phyloP scores from a whole-genome alignment of 1,140 invertebrate genomes.

The Colletes gigas region DNA sequence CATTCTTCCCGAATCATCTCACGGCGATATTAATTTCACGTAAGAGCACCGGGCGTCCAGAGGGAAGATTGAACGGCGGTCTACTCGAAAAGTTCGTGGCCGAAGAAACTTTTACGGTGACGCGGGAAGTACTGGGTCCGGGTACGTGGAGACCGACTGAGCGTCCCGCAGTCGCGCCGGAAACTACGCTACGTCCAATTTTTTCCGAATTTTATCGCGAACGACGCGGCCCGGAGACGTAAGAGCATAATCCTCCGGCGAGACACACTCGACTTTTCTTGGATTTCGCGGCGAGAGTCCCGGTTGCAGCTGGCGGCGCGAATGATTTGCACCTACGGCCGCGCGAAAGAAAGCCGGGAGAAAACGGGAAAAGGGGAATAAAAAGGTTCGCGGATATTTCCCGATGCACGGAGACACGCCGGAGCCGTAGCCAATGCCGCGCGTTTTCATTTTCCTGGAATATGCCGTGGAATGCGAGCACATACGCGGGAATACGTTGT shows the following conservation, averaged over 20 bases:
- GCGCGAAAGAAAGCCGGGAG: slow-evolving; percentile 19
- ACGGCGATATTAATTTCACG: neutral
- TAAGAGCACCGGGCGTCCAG: neutral
- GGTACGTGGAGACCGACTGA: neutral
- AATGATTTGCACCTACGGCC: slow-evolving; percentile 52
- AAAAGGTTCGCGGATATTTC: slow-evolving; percentile 43
- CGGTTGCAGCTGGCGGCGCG: slow-evolving; percentile 40
- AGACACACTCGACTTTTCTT: slow-evolving; percentile 49
- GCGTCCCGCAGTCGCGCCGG: neutral
- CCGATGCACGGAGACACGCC: slow-evolving; percentile 25
- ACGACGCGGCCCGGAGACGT: slow-evolving; percentile 25
- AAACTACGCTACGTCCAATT: neutral
- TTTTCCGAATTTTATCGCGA: slow-evolving; percentile 22
- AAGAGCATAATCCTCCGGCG: slow-evolving; percentile 50
- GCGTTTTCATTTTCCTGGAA: slow-evolving; percentile 58
- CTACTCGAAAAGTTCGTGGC: too few relatives aligned
- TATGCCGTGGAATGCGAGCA: neutral
- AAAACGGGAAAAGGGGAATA: neutral
- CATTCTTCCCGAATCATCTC: neutral
- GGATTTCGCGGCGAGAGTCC: slow-evolving; percentile 47
- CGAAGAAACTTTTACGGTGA: neutral
- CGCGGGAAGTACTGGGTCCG: neutral
- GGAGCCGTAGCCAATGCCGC: slow-evolving; percentile 16
- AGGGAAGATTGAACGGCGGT: neutral
- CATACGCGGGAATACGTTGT: slow-evolving; percentile 16